Percentiles rank a stretch among this genome's conserved stretches.
Conservation (phyloP, 2,888 invertebrate species). For the Drosophila gaucha region DNA sequence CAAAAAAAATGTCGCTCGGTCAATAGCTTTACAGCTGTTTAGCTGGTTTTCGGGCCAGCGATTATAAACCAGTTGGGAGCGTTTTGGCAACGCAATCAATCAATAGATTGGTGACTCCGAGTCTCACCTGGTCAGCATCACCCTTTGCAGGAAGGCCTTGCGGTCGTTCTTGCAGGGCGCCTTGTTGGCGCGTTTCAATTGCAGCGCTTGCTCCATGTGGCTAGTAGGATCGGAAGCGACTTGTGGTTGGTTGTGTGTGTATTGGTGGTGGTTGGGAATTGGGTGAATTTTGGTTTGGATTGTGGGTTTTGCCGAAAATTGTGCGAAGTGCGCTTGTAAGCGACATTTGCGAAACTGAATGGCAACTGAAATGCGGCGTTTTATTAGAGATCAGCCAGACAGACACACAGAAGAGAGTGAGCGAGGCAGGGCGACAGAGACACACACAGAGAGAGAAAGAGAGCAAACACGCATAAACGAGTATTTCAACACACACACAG, state of each 20-base stretch:
- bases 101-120: slow-evolving; percentile 23
- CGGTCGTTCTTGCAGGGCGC: slow-evolving; percentile 84
- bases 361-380: slow-evolving; percentile 81
- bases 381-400: slow-evolving; percentile 74
- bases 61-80: slow-evolving; percentile 55
- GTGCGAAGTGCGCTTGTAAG: slow-evolving; percentile 82
- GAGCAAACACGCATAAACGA: slow-evolving; percentile 63
- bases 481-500: slow-evolving; percentile 58
- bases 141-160: slow-evolving; percentile 83
- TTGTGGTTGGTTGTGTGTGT: not conserved
- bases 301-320: slow-evolving; percentile 53
- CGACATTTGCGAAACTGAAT: slow-evolving; percentile 83
- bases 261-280: slow-evolving; percentile 8
- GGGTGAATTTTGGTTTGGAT: slow-evolving; percentile 34
- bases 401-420: slow-evolving; percentile 18
- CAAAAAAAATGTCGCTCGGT: slow-evolving; percentile 65
- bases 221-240: slow-evolving; percentile 26
- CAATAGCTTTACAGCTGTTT: slow-evolving; percentile 76
- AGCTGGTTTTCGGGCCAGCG: slow-evolving; percentile 54
- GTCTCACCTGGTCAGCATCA: slow-evolving; percentile 84
- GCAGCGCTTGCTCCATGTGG: slow-evolving; percentile 80
- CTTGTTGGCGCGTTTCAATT: slow-evolving; percentile 79
- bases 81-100: slow-evolving; percentile 62
- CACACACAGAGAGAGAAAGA: slow-evolving; percentile 29
- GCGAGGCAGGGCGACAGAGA: slow-evolving; percentile 25